Percentiles rank a stretch among this genome's conserved stretches.
phyloP scores from a whole-genome alignment of 2,888 invertebrate species.

The Helleia helle region DNA sequence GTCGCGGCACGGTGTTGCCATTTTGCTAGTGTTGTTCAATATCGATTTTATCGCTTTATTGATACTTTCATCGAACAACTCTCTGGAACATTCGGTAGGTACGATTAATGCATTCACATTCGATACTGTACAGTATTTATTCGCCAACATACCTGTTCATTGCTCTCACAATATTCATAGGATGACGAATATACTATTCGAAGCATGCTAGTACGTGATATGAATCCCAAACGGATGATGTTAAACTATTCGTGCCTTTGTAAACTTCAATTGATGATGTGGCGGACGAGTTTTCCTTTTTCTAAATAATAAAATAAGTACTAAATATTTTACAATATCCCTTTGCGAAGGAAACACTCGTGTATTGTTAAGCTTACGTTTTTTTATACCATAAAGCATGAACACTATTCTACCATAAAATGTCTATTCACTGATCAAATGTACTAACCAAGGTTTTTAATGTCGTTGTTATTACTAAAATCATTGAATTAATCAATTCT shows the following conservation, averaged over 20 bases:
- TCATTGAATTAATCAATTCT: too few species aligned
- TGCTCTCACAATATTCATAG: slow-evolving; percentile 5
- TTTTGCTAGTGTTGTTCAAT: slow-evolving; percentile 1
- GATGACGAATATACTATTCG: slow-evolving; percentile 8
- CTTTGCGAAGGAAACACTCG: too few species aligned
- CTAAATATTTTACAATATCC: too few species aligned
- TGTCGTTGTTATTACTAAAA: too few species aligned
- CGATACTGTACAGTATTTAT: slow-evolving; percentile 8
- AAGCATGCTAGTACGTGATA: background rate
- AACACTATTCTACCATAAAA: too few species aligned
- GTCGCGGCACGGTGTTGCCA: slow-evolving; percentile 22
- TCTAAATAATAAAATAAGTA: too few species aligned
- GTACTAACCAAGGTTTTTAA: too few species aligned
- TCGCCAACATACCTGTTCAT: slow-evolving; percentile 4
- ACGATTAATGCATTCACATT: slow-evolving; percentile 4
- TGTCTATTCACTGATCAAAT: too few species aligned
- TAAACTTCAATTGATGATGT: too few species aligned
- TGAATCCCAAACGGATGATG: slow-evolving; percentile 2
- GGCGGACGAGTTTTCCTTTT: too few species aligned
- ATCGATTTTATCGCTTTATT: background rate
- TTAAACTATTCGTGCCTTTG: background rate
- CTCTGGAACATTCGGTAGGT: background rate
- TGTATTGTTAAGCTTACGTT: too few species aligned
- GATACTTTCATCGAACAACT: background rate
- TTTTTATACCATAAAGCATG: too few species aligned